Base-by-base conservation (phyloP, 2,113 vertebrate genomes). In the Bujurquina vittata region DNA sequence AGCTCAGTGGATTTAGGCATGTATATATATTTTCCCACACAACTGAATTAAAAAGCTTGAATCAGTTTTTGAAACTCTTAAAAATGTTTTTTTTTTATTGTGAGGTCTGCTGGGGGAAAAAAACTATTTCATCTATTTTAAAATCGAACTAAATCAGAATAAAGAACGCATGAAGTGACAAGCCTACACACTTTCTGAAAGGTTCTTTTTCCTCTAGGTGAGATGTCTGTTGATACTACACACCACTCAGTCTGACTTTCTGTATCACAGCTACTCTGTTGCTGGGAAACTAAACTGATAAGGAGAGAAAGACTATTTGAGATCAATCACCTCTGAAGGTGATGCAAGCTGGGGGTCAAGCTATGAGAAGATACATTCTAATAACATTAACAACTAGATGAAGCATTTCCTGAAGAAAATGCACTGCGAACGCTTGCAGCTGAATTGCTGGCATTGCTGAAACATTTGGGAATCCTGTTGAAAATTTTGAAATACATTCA, bases 231-330 rank as follows among this genome's bases (percentile, higher is more conserved):
- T 2, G 0, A 20, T 46, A 31, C 54, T 22, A 46, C 10, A 20
- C 9, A 43, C 55, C 31, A 20, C 33, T 43, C 31, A 72, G 26
- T 52, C 43, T 31, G 43, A 52, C 43, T 72, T 46, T 52, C 23
- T 7, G 46, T 54, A 31, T 52, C 67, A 72, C 26, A 72, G 26
- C 46, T 54, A 46, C 67, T 33, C 46, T 72, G 46, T 72, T 54
- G 43, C 67, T 72, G 67, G 46, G 67, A 72, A 72, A 72, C 46
- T 72, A 72, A 72, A 72, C 8, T 52, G 46, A 72, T 72, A 52
- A 52, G 17, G 20, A 46, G 26, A 52, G 46, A 17, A 31, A n/a
- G 26, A 52, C 43, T 72, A 72, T 72, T 72, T 72, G 65, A 72
- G 65, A 72, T 72, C 23, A 52, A 52, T 72, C 46, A 52, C 65